Percentiles rank a stretch among this genome's conserved stretches.
These are phyloP conservation scores for Ornithorhynchus anatinus DNA, from an alignment of 2,113 vertebrate genomes.

Conservation along the genomic window DNA sequence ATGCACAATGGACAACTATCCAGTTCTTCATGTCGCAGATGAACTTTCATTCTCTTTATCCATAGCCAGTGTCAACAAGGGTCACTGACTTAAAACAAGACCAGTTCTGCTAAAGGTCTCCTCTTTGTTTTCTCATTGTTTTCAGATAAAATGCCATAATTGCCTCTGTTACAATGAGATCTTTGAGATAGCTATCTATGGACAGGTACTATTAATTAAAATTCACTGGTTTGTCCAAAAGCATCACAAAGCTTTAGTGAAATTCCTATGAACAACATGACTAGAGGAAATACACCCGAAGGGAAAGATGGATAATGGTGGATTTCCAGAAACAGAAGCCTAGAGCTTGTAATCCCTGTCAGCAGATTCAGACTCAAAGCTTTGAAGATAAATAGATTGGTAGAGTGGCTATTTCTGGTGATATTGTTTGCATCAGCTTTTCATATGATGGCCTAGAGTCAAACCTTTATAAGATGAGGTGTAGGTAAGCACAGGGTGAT, in stretches of 20 bases:
- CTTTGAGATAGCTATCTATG: slow-evolving; percentile 64
- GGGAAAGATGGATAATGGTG: slow-evolving; percentile 35
- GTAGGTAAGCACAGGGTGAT: too few species aligned
- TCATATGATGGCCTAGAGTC: slow-evolving; percentile 50
- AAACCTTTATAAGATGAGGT: slow-evolving; percentile 39
- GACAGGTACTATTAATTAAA: slow-evolving; percentile 69
- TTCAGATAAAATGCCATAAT: slow-evolving; percentile 71
- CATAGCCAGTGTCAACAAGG: not conserved
- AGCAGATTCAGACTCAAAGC: not conserved
- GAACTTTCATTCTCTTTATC: slow-evolving; percentile 8
- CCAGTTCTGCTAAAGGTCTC: slow-evolving; percentile 26
- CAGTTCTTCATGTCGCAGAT: slow-evolving; percentile 46
- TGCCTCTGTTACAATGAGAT: slow-evolving; percentile 61
- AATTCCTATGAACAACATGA: slow-evolving; percentile 44
- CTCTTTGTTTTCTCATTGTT: slow-evolving; percentile 35
- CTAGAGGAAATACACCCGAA: slow-evolving; percentile 43
- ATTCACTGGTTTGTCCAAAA: slow-evolving; percentile 44
- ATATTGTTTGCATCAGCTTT: slow-evolving; percentile 29
- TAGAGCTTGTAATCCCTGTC: slow-evolving; percentile 17
- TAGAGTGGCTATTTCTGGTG: slow-evolving; percentile 22
- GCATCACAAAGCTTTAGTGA: slow-evolving; percentile 51
- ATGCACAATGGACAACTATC: slow-evolving; percentile 45
- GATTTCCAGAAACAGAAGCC: slow-evolving; percentile 46
- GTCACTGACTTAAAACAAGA: not conserved
- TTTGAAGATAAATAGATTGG: slow-evolving; percentile 27